Base-by-base conservation (phyloP, 2,888 invertebrate species). In the Syrista parreyssii region DNA sequence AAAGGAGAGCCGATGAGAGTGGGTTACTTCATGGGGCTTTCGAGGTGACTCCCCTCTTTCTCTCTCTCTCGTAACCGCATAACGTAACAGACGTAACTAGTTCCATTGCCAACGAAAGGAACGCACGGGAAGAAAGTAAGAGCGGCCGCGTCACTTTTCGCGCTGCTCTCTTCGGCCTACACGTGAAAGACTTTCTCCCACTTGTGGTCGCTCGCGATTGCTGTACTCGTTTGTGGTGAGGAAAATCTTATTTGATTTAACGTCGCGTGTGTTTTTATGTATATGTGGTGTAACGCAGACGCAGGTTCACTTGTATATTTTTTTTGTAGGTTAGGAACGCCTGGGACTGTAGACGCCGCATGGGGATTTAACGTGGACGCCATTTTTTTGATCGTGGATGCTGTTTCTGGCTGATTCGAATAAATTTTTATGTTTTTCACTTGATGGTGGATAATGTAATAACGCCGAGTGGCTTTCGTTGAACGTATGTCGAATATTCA, bases 71-170 rank as follows among this genome's bases (percentile, higher is more conserved):
- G 87, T 88, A 88, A 88, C 84, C 86, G 86, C 79, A 80, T 81
- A 84, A 88, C 90, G 88, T 90, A 90, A 91, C 87, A 84, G 85
- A 86, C 88, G 89, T 90, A 90, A 90, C 90, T 89, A 89, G 89
- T 90, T 88, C 88, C 90, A 91, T 90, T 90, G 90, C 91, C 90
- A 91, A 89, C 84, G 90, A 89, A 89, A 89, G 90, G 84, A 82
- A 81, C 81, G 55, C 55, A 55, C 55, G 6, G 55, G 82, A 78
- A 78, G 81, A 79, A 76, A 79, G 76, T 77, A 89, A 89, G 88
- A 89, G 88, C 87, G 84, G 85, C 82, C 85, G 87, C 85, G 86
- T 87, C 82, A 87, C 88, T 88, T 90, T 89, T 86, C 88, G 86
- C 86, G 81, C 55, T 55, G 35, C 11, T 12, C 23, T 23, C 55